Evolutionary conservation across 1,140 invertebrate species (phyloP), one percentile per base, ranked within the genome.

Genomic region (Penaeus chinensis): DNA sequence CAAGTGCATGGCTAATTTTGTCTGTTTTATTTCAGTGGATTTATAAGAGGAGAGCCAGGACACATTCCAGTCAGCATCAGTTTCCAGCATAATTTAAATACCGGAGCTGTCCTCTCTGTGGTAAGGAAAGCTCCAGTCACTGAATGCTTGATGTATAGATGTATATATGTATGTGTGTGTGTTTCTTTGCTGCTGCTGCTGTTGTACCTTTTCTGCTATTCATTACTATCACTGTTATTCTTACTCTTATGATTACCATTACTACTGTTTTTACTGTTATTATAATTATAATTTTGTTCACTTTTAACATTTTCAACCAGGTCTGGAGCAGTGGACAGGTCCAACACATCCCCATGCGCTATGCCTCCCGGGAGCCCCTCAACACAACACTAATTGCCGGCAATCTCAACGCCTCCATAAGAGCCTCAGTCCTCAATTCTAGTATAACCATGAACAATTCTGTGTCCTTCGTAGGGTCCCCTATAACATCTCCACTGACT

Each of bases 311-410:
- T 19, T 24, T 32, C 27, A 32, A 32, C 42, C 20, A 87, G 86
- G 86, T 87, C 42, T 87, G 86, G 86, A 87, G 80, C 61, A 87
- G 86, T 69, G 86, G 86, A 22, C 86, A 82, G 22, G 86, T 87
- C 24, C 66, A 62, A 16, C 86, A 87, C n/a, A 62, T 87, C 22
- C 86, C 86, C 19, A 87, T 87, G 86, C 54, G 86, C 24, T 87
- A 83, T 61, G 69, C 86, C 8, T 83, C 86, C 3, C 69, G 66
- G 10, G 86, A 63, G 37, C 66, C 60, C 10, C 78, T n/a, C 47
- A 20, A 27, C 7, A 37, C 78, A 5, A 66, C 80, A 22, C n/a
- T 76, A n/a, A 60, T n/a, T 20, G 32, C 77, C 47, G 63, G 62
- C 62, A 54, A 7, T 37, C 54, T 71, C 77, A 79, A 24, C 42